Conservation (phyloP, 2,888 invertebrate species). For the Temnothorax unifasciatus region DNA sequence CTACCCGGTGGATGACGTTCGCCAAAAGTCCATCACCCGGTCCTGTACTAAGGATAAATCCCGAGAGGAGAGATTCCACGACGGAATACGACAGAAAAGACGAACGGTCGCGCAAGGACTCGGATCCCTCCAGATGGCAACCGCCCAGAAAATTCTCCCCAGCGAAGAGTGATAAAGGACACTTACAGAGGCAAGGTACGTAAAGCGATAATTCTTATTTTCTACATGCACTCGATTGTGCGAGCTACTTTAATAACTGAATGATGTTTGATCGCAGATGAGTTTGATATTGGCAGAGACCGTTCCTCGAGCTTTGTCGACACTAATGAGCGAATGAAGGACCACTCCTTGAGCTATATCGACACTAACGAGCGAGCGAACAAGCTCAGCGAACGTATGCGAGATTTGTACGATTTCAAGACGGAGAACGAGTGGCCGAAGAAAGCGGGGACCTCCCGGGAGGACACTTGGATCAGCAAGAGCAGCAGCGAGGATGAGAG, state of each 20-base stretch:
- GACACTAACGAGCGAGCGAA: constrained; percentile 65
- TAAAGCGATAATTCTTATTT: not conserved
- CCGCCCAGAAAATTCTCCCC: constrained; percentile 74
- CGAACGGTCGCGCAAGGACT: constrained; percentile 45
- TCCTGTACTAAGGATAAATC: constrained; percentile 66
- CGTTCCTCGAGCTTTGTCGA: constrained; percentile 48
- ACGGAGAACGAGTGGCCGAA: constrained; percentile 81
- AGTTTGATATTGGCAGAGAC: constrained; percentile 26
- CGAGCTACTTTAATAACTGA: not conserved
- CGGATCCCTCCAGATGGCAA: constrained; percentile 72
- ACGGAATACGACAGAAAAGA: constrained; percentile 20
- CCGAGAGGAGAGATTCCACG: constrained; percentile 64
- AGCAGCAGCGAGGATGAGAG: constrained; percentile 78
- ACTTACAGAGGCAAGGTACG: constrained; percentile 58
- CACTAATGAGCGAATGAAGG: not conserved
- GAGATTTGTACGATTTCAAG: constrained; percentile 81
- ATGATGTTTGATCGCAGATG: constrained; percentile 58
- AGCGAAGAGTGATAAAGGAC: constrained; percentile 33
- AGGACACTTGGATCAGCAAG: constrained; percentile 77
- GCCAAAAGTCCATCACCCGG: constrained; percentile 75
- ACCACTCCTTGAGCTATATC: constrained; percentile 24
- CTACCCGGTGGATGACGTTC: constrained; percentile 77
- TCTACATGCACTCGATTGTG: not conserved
- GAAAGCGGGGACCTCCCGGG: constrained; percentile 63
- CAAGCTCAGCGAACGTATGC: constrained; percentile 79